Base-by-base conservation (phyloP, 2,113 vertebrate species). In the Gambusia holbrooki region DNA sequence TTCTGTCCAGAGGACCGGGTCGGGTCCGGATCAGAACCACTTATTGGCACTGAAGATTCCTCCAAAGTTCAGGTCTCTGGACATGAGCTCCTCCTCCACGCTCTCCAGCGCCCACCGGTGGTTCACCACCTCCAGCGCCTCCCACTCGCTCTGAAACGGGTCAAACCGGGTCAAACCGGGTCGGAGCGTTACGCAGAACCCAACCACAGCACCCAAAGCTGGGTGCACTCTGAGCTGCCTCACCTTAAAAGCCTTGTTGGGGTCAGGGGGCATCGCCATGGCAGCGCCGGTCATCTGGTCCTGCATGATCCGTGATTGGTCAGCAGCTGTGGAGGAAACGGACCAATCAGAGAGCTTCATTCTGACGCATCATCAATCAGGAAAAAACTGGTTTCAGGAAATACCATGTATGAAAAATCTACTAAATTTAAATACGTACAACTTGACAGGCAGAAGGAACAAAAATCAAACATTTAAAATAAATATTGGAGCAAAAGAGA, bases 161-260 rank as follows among this genome's bases (percentile, higher is more conserved):
- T 30, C 45, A 48, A 25, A 10, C 5, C 4, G 58, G 5, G 32
- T 30, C 45, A 48, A 25, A 10, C 5, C 22, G 25, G 22, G 51
- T 7, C 51, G 22, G 1, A 7, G 22, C 48, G 17, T 25, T 22
- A 58, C 22, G 9, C 51, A 58, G 51, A 58, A 25, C 51, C 51
- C 9, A 25, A 22, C 22, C 2, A 11, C 2, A 66, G 13, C 33
- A 27, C n/a, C 33, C 45, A 5, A 48, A 48, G 25, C 2, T 27
- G 27, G 27, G 27, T 27, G 27, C 27, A 27, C 27, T 40, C 14
- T 17, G 37, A 8, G 5, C 51, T 30, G 12, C 3, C 40, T 85
- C 79, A 96, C 96, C 94, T 96, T 96, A 60, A 96, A 96, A 19
- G 94, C 95, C 84, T 95, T 96, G 90, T 95, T 96, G 79, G 93